These are phyloP conservation scores for Rhagonycha fulva DNA, from an alignment of 2,888 invertebrate species.

Conservation along the genomic window DNA sequence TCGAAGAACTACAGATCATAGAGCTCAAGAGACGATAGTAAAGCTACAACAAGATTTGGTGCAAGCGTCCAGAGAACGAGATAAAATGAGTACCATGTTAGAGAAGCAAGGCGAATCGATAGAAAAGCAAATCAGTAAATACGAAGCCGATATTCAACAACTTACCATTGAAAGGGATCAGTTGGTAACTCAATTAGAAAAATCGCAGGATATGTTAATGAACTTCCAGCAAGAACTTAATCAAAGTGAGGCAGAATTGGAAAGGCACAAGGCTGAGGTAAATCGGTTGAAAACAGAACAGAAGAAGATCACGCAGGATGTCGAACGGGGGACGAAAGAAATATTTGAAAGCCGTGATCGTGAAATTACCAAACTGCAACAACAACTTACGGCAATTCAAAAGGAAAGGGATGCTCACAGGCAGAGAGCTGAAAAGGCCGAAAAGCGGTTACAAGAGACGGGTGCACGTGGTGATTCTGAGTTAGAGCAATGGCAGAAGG, in stretches of 20 bases:
- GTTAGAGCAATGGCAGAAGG: conserved; percentile 80
- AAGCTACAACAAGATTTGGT: conserved; percentile 76
- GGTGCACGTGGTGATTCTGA: conserved; percentile 67
- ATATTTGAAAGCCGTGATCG: conserved; percentile 71
- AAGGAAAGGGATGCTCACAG: conserved; percentile 69
- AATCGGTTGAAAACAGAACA: conserved; percentile 74
- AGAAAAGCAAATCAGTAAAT: conserved; percentile 83
- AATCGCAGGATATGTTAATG: conserved; percentile 90
- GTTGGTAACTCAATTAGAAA: conserved; percentile 85
- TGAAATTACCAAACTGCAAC: conserved; percentile 71
- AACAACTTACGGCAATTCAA: conserved; percentile 66
- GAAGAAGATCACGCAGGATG: conserved; percentile 71
- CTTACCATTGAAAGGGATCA: conserved; percentile 85
- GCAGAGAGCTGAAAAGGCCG: conserved; percentile 73
- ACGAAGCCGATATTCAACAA: conserved; percentile 85
- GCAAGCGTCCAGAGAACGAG: conserved; percentile 71
- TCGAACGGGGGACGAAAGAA: conserved; percentile 72
- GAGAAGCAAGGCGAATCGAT: conserved; percentile 81
- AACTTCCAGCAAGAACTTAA: conserved; percentile 92
- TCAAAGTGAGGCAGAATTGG: conserved; percentile 79
- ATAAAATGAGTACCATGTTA: conserved; percentile 76
- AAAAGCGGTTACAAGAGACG: conserved; percentile 75
- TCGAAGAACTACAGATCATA: conserved; percentile 67
- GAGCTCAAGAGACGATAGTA: conserved; percentile 72
- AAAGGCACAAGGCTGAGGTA: conserved; percentile 79